Evolutionary conservation across 2,113 vertebrate genomes (phyloP), one percentile per base, ranked within the genome.

Genomic region (Pelodiscus sinensis): DNA sequence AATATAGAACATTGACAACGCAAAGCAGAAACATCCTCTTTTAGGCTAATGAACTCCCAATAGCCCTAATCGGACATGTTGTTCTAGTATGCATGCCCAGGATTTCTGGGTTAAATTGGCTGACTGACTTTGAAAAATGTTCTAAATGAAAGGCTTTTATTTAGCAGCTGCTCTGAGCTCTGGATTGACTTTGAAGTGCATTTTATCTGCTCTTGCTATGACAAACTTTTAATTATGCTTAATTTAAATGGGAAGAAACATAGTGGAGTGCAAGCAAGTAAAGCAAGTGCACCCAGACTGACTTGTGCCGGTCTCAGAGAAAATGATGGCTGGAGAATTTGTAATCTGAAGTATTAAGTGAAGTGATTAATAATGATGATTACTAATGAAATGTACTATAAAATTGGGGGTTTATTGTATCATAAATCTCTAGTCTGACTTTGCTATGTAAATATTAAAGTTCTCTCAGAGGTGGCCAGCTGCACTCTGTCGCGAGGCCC

Each of bases 351-450:
- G 92, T 71, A 96, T 16, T 51, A 93, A 93, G 89, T 86, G 93
- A 96, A 95, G 55, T 82, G 27, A 94, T 96, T 93, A 97, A 71
- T 94, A 96, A 96, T 96, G 94, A 92, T 84, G 93, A 82, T 92
- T 77, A 50, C 60, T 83, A 93, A 88, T 93, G 91, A 95, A 96
- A 85, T 86, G 89, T 35, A 84, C 13, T 14, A 92, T 94, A 60
- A 93, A 96, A 95, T 62, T 82, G 55, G 58, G 92, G 86, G 52
- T 97, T 96, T 96, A 96, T 90, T 96, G 65, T 92, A 83, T 60
- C 88, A 91, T 96, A 92, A 92, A 88, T 92, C 44, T 44, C 44
- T 44, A 6, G 6, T 6, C 44, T 44, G 44, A 44, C 6, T 44
- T 44, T 44, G 44, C 44, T 44, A 44, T 44, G 44, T 44, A 44